Evolutionary conservation across 2,113 vertebrate species (phyloP).

Genomic region (Aptenodytes forsteri): DNA sequence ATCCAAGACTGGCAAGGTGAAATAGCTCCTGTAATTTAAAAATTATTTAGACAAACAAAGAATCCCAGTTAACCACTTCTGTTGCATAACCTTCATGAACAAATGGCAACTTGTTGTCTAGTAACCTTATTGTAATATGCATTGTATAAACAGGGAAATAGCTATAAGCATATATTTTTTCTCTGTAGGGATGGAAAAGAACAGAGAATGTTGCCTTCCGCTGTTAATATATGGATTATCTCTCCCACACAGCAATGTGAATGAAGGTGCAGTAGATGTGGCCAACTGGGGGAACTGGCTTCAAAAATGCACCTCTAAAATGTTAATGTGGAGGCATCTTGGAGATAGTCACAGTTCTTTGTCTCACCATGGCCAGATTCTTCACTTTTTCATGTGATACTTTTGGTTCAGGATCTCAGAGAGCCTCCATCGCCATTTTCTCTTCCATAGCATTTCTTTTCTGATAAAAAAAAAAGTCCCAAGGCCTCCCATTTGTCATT

Average conservation of each 20-base stretch:
- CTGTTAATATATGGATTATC: background rate
- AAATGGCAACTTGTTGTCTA: background rate
- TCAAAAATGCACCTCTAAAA: background rate
- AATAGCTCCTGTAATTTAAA: background rate
- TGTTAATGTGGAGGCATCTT: background rate
- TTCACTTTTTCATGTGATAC: background rate
- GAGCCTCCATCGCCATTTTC: background rate
- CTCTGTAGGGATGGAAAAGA: background rate
- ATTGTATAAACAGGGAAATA: background rate
- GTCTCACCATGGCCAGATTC: background rate
- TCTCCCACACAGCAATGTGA: background rate
- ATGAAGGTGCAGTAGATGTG: background rate
- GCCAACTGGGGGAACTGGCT: fast-evolving
- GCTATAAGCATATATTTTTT: background rate
- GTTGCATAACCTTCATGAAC: background rate
- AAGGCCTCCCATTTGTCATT: background rate
- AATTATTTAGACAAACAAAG: background rate
- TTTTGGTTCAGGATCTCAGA: background rate
- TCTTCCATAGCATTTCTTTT: background rate
- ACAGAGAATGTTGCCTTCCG: background rate
- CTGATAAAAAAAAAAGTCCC: background rate
- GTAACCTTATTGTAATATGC: background rate
- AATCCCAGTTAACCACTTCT: background rate
- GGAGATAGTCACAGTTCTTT: background rate
- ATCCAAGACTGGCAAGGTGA: background rate